phyloP scores from a whole-genome alignment of 2,113 vertebrate species.

The Miniopterus natalensis region DNA sequence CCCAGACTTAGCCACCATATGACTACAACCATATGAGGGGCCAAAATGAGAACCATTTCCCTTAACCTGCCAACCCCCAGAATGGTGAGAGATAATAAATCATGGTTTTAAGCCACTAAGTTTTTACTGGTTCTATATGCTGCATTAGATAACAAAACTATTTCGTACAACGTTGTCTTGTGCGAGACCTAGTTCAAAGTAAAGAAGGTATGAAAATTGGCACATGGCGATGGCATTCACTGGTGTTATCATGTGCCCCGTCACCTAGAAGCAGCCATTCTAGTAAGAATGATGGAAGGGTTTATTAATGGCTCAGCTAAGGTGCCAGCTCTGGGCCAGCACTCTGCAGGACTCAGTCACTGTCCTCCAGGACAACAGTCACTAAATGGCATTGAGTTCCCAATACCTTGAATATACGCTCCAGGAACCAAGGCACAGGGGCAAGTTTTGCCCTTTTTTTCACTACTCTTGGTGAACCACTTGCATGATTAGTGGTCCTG shows the following conservation, averaged over 20 bases:
- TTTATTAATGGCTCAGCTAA: background rate
- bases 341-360: background rate
- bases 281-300: background rate
- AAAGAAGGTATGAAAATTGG: background rate
- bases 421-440: background rate
- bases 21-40: background rate
- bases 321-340: background rate
- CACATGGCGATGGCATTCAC: background rate
- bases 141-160: background rate
- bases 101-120: background rate
- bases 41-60: background rate
- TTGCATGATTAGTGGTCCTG: accelerated
- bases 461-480: accelerated
- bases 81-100: background rate
- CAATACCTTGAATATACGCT: background rate
- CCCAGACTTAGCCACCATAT: background rate
- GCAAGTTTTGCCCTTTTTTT: background rate
- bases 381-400: background rate
- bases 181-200: background rate
- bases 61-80: background rate
- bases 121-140: background rate
- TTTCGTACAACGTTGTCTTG: background rate
- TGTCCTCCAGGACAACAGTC: background rate
- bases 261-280: background rate
- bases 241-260: background rate